Conservation (phyloP, 2,113 vertebrate species). For the Ochotona curzoniae region DNA sequence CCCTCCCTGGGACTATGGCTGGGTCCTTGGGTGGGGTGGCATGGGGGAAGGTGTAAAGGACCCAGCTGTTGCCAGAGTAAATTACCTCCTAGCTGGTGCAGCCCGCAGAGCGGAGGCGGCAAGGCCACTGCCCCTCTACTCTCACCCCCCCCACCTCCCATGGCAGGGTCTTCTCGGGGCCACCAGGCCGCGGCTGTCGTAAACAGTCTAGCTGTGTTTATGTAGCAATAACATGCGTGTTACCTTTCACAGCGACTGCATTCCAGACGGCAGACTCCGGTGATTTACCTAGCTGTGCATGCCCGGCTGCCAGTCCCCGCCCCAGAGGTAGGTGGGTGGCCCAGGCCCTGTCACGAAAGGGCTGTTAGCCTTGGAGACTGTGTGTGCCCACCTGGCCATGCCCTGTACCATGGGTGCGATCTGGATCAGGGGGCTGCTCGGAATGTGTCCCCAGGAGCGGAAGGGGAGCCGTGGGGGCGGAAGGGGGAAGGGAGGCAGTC, state of each 20-base stretch:
- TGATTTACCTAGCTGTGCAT: constrained; percentile 65
- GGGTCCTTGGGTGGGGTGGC: constrained; percentile 8
- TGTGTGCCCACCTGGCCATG: neutral
- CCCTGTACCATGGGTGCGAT: constrained; percentile 10
- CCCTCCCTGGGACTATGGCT: neutral
- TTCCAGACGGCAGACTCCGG: constrained; percentile 73
- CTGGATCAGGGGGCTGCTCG: neutral
- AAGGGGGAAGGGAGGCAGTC: no score
- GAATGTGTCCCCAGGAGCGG: neutral
- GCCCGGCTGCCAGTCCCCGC: neutral
- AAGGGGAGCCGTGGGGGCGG: accelerated
- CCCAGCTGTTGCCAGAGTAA: constrained; percentile 46
- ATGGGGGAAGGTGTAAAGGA: neutral
- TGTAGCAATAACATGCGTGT: constrained; percentile 64
- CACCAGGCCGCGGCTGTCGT: constrained; percentile 42
- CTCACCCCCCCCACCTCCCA: neutral
- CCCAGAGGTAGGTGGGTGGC: constrained; percentile 72
- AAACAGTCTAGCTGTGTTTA: constrained; percentile 81
- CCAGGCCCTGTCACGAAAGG: constrained; percentile 47
- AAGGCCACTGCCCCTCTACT: neutral
- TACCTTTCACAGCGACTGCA: constrained; percentile 67
- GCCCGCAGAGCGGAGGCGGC: neutral
- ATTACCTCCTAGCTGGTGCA: neutral
- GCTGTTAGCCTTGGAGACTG: neutral
- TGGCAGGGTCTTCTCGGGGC: constrained; percentile 48